Evolutionary conservation across 2,888 invertebrate species (phyloP).

Genomic region (Meteorus colon): DNA sequence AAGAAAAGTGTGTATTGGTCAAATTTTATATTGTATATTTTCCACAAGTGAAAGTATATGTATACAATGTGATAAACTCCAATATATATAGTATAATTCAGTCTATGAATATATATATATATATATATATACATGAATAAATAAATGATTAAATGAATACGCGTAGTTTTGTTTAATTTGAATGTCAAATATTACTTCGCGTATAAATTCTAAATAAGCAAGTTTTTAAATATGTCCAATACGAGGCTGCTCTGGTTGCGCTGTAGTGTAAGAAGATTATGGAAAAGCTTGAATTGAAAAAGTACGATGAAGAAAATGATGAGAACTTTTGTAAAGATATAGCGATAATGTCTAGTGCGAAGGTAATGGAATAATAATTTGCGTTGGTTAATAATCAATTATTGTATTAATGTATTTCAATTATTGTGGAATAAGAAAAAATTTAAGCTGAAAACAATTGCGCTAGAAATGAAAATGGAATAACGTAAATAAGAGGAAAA

Average conservation of each 20-base stretch:
- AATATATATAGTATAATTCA: conserved; percentile 20
- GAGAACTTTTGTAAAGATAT: neutral
- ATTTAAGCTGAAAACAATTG: no score
- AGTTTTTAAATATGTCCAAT: conserved; percentile 47
- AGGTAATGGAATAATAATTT: neutral
- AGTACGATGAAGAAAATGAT: no score
- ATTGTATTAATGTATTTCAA: no score
- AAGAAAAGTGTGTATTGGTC: conserved; percentile 12
- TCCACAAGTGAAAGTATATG: conserved; percentile 50
- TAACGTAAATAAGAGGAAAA: no score
- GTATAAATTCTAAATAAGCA: conserved; percentile 43
- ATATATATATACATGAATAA: neutral
- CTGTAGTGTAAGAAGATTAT: conserved; percentile 11
- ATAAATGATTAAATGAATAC: neutral
- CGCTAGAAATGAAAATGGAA: no score
- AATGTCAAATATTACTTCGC: conserved; percentile 39
- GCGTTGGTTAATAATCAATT: no score
- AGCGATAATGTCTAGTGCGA: neutral
- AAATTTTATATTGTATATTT: conserved; percentile 51
- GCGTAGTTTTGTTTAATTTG: neutral
- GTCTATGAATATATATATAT: neutral
- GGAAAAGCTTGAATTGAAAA: neutral
- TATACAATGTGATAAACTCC: conserved; percentile 58
- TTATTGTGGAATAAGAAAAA: no score
- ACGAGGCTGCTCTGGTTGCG: conserved; percentile 54